Percentiles rank a stretch among this genome's conserved stretches.
Conservation (phyloP, 2,113 vertebrate genomes). For the Pluvianellus socialis region DNA sequence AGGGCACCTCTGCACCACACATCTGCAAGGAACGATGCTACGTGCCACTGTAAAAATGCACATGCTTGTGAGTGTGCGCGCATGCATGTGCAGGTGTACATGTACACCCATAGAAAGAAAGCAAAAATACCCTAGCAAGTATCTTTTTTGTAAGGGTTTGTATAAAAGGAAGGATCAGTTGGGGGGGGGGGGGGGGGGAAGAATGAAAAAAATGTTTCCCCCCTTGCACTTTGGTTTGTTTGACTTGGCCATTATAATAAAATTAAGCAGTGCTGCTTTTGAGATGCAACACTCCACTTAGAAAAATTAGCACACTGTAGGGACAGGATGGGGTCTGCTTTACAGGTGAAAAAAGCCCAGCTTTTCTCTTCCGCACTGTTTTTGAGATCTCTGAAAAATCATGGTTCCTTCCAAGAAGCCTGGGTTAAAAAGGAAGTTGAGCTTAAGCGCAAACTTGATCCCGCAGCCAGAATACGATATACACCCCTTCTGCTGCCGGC, state of each 20-base stretch:
- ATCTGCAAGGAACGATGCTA: too few species aligned
- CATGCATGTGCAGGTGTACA: fast-evolving
- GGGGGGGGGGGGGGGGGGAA: background rate
- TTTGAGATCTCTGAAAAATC: background rate
- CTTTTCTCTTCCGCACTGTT: background rate
- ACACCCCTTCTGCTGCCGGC: background rate
- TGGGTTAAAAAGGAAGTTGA: background rate
- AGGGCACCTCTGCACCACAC: background rate
- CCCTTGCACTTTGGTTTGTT: fast-evolving
- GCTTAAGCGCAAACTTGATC: background rate
- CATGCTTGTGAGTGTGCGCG: fast-evolving
- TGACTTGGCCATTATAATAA: background rate
- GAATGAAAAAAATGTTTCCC: background rate
- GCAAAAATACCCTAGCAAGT: background rate
- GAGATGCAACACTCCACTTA: background rate
- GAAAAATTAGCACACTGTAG: background rate
- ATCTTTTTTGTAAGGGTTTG: background rate
- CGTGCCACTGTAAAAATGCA: fast-evolving
- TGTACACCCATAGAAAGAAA: too few species aligned
- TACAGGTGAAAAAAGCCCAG: background rate
- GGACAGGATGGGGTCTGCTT: background rate
- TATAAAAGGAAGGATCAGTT: background rate
- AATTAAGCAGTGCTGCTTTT: background rate
- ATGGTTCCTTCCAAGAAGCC: background rate
- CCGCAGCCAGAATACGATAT: fast-evolving